phyloP scores from a whole-genome alignment of 2,888 invertebrate genomes.

The Thera britannica region DNA sequence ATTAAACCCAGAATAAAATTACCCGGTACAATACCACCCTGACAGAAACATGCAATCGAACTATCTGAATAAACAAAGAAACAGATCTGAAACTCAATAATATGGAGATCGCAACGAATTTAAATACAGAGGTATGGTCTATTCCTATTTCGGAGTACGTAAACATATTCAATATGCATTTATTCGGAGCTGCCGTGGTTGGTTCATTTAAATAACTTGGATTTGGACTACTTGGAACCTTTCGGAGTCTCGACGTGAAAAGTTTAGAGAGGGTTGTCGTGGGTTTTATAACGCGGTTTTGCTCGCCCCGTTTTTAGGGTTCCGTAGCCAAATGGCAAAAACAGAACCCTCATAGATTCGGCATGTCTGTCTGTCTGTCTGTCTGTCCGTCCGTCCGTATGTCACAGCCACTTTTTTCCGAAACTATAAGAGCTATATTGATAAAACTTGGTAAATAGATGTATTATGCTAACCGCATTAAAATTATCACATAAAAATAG shows the following conservation, averaged over 20 bases:
- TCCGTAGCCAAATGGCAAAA: too few species aligned
- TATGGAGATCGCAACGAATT: conserved; percentile 76
- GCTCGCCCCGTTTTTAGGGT: too few species aligned
- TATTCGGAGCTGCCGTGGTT: conserved; percentile 72
- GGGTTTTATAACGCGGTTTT: conserved; percentile 6
- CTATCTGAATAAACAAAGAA: conserved; percentile 46
- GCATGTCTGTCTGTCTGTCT: too few species aligned
- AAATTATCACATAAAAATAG: too few species aligned
- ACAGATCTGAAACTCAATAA: conserved; percentile 67
- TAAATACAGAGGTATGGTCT: conserved; percentile 76
- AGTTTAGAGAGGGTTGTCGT: conserved; percentile 21
- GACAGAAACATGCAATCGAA: conserved; percentile 16
- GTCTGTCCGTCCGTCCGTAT: too few species aligned
- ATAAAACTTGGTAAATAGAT: too few species aligned
- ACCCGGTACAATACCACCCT: conserved; percentile 18
- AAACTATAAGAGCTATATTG: too few species aligned
- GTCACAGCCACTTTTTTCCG: too few species aligned
- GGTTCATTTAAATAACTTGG: conserved; percentile 79
- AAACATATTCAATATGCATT: conserved; percentile 83
- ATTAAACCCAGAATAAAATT: conserved; percentile 4
- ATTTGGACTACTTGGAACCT: conserved; percentile 47
- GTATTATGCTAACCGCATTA: too few species aligned
- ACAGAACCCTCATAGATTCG: too few species aligned
- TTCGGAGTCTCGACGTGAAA: conserved; percentile 39
- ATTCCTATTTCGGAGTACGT: conserved; percentile 73